Base-by-base conservation (phyloP, 2,113 vertebrate species). In the Bos taurus region DNA sequence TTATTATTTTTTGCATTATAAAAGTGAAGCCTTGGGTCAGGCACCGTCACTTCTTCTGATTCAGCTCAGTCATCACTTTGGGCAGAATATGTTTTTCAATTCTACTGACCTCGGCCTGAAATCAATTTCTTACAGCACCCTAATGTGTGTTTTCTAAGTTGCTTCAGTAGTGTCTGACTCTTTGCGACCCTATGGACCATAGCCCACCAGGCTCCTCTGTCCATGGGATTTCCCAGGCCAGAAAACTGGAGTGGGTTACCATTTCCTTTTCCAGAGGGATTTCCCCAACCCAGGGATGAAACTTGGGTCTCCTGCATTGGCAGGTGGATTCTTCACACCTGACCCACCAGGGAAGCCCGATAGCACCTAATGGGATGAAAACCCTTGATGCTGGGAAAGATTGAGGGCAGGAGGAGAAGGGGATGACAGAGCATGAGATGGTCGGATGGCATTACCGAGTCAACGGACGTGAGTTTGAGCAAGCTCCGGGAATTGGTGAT, bases 131-230 rank as follows among this genome's bases (percentile, higher is more conserved):
- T 64, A 33, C 4, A 64, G 62, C 30, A 17, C 15, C 30, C 1
- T 64, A 2, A 33, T 33, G 15, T 33, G 30, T 64, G 30, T 17
- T 4, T 33, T 64, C 30, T 8, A 33, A 64, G 62, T 33, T 0
- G 0, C 30, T 17, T 15, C 6, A 7, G 6, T 62, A 1, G 0
- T 64, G 30, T 33, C 15, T 33, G 30, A 64, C 7, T 64, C 62
- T 33, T n/a, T 64, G 15, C 0, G 7, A 64, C 62, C 62, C 62
- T 7, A 1, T 4, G 62, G 62, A n/a, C 30, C 9, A 7, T 64
- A 17, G 30, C 30, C 62, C 15, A 17, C 7, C 15, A n/a, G 62
- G 1, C 62, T 64, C 30, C 62, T n/a, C 62, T 17, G 30, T 64
- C 62, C 30, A 9, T n/a, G 15, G 62, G 62, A n/a, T 64, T 17